Conservation (phyloP, 1,140 invertebrate species). For the Teleogryllus occipitalis region DNA sequence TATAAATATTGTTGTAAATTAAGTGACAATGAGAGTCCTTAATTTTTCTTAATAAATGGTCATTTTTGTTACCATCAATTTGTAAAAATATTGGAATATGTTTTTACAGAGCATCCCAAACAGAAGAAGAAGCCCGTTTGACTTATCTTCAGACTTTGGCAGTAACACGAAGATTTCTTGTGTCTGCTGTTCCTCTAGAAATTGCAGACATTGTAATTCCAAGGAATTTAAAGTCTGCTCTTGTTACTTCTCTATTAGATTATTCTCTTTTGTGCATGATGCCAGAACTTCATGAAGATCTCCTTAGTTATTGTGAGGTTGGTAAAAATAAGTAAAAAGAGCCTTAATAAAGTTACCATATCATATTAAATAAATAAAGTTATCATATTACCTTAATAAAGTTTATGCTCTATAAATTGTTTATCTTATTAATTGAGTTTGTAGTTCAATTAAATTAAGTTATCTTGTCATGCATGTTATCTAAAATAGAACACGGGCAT, state of each 20-base stretch:
- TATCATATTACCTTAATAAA: background rate
- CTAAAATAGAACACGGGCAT: background rate
- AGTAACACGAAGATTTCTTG: constrained; percentile 9
- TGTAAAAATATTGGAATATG: background rate
- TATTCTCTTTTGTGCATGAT: constrained; percentile 31
- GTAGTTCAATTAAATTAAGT: background rate
- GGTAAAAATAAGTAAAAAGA: too few relatives aligned
- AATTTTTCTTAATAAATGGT: background rate
- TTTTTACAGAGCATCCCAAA: background rate
- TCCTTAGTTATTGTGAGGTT: constrained; percentile 30
- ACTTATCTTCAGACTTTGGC: constrained; percentile 19
- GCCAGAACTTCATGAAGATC: constrained; percentile 31
- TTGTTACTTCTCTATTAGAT: constrained; percentile 32
- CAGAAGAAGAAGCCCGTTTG: background rate
- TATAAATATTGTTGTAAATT: background rate
- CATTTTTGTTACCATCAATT: background rate
- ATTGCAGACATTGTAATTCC: constrained; percentile 30
- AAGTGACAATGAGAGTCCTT: background rate
- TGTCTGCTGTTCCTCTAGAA: constrained; percentile 28
- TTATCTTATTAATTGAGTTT: background rate
- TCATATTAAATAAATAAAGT: too few relatives aligned
- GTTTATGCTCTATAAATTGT: background rate
- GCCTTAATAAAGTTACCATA: too few relatives aligned
- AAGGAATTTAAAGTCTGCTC: constrained; percentile 32
- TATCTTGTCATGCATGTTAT: background rate